Conservation (phyloP, 2,113 vertebrate species). For the Oncorhynchus tshawytscha region DNA sequence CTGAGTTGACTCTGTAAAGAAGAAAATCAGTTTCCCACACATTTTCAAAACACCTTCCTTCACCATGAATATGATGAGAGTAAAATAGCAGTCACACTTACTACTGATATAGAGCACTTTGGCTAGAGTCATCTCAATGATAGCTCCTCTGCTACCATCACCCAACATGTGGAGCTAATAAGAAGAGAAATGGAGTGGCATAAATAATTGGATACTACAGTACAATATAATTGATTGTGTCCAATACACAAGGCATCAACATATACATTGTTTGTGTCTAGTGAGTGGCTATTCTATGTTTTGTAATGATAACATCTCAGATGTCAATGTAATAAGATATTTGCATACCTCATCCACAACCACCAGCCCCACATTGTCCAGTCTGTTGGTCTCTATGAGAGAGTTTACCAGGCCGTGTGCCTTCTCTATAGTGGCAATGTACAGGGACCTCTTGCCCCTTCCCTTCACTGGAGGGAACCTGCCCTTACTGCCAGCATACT, state of each 20-base stretch:
- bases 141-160: conserved; percentile 86
- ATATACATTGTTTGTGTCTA: neutral
- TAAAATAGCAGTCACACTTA: conserved; percentile 68
- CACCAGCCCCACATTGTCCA: conserved; percentile 81
- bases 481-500: conserved; percentile 96
- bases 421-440: conserved; percentile 93
- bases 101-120: conserved; percentile 85
- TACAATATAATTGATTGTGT: neutral
- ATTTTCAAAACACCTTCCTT: neutral
- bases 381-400: conserved; percentile 82
- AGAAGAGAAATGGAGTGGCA: neutral
- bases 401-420: conserved; percentile 91
- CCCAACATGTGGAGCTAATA: conserved; percentile 93
- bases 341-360: conserved; percentile 90
- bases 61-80: neutral
- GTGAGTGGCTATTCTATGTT: neutral
- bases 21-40: neutral
- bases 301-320: neutral
- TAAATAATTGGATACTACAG: neutral
- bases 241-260: neutral
- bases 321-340: neutral
- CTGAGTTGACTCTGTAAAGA: conserved; percentile 80
- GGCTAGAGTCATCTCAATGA: conserved; percentile 87
- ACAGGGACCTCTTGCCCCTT: conserved; percentile 80
- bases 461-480: conserved; percentile 89